Conservation (phyloP, 2,888 invertebrate genomes). For the Gymnoscelis rufifasciata region DNA sequence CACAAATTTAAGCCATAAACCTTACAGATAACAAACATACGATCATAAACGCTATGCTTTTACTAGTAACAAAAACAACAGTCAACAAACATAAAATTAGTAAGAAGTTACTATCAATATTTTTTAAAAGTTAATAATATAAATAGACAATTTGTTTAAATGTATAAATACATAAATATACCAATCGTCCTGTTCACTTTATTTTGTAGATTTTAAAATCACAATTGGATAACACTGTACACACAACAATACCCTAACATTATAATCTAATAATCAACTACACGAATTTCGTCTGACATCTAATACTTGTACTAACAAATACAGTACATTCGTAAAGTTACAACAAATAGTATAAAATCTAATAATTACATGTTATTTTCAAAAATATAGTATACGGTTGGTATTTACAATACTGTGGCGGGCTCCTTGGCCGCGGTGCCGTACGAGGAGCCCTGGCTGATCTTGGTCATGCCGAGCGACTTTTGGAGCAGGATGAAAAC, state of each 20-base stretch:
- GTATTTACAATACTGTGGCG: slow-evolving; percentile 26
- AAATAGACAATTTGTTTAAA: slow-evolving; percentile 15
- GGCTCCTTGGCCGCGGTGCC: slow-evolving; percentile 81
- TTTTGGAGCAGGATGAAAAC: slow-evolving; percentile 88
- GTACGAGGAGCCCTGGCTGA: slow-evolving; percentile 90
- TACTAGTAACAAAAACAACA: slow-evolving; percentile 11
- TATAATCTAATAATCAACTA: slow-evolving; percentile 22
- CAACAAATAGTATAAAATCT: slow-evolving; percentile 30
- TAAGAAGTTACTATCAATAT: slow-evolving; percentile 10
- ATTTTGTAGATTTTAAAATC: slow-evolving; percentile 28
- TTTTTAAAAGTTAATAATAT: slow-evolving; percentile 9
- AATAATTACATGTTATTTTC: slow-evolving; percentile 28
- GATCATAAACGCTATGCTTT: neutral
- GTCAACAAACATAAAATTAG: slow-evolving; percentile 13
- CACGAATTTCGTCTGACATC: slow-evolving; percentile 28
- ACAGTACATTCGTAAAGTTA: slow-evolving; percentile 19
- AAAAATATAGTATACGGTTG: slow-evolving; percentile 30
- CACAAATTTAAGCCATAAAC: slow-evolving; percentile 14
- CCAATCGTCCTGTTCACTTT: slow-evolving; percentile 19
- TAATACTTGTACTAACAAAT: slow-evolving; percentile 27
- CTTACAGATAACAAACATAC: slow-evolving; percentile 3
- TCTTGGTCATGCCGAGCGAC: slow-evolving; percentile 90
- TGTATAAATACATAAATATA: slow-evolving; percentile 19
- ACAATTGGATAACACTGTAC: slow-evolving; percentile 32
- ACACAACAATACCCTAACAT: slow-evolving; percentile 25